phyloP scores from a whole-genome alignment of 2,113 vertebrate genomes.

The Odocoileus hemionus region DNA sequence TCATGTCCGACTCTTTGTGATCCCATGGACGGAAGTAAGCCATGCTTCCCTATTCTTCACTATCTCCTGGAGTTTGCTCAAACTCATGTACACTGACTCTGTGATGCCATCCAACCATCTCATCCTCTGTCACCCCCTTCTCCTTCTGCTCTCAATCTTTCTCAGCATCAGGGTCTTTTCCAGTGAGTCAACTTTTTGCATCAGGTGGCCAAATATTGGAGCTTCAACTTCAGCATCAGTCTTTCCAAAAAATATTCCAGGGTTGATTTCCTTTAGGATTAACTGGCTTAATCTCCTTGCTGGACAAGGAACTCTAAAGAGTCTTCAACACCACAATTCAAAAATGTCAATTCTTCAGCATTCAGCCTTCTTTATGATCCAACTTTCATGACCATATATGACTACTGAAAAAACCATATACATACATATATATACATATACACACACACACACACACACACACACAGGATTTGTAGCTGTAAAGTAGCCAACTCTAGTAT shows the following conservation, averaged over 20 bases:
- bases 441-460: rapidly evolving
- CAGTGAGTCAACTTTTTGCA: not conserved
- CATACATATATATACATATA: not conserved
- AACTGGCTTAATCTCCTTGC: not conserved
- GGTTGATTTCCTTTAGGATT: not conserved
- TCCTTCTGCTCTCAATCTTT: not conserved
- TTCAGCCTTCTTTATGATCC: not conserved
- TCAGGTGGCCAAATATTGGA: not conserved
- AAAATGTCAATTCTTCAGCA: not conserved
- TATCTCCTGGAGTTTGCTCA: not conserved
- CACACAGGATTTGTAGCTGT: not conserved
- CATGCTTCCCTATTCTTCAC: not conserved
- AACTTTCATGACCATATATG: not conserved
- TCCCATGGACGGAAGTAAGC: not conserved
- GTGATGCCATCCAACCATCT: not conserved
- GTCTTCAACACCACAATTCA: not conserved
- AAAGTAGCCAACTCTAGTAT: not conserved
- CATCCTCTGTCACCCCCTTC: not conserved
- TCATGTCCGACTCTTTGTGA: not conserved
- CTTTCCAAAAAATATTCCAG: not conserved
- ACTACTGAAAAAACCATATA: not conserved
- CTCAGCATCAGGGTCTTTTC: not conserved
- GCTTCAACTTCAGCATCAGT: not conserved
- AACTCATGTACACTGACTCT: not conserved
- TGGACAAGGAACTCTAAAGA: not conserved